Evolutionary conservation across 2,888 invertebrate genomes (phyloP).

Genomic region (Tortricodes alternella): DNA sequence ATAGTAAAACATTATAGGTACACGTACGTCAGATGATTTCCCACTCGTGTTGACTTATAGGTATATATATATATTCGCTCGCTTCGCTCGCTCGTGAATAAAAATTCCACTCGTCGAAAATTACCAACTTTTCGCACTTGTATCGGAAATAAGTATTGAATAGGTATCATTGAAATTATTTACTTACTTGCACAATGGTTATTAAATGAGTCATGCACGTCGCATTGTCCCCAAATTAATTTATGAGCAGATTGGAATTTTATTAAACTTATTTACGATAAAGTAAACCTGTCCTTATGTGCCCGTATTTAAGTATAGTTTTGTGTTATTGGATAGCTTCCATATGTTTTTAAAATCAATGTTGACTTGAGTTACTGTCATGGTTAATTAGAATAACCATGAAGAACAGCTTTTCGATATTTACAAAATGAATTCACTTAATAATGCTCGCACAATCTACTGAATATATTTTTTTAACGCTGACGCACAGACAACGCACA

Average conservation of each 20-base stretch:
- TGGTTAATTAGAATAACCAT: not conserved
- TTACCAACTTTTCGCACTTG: not conserved
- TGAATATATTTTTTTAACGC: too few relatives aligned
- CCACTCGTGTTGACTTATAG: too few relatives aligned
- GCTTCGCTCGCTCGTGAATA: not conserved
- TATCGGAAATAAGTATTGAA: too few relatives aligned
- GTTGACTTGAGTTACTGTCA: conserved; percentile 1
- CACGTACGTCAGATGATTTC: too few relatives aligned
- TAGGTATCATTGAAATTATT: not conserved
- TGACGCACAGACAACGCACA: too few relatives aligned
- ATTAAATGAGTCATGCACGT: conserved; percentile 8
- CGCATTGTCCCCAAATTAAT: not conserved
- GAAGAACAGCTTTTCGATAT: not conserved
- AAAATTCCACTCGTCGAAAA: too few relatives aligned
- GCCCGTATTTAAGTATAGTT: not conserved
- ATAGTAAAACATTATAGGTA: too few relatives aligned
- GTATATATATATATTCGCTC: not conserved
- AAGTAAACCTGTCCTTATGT: not conserved
- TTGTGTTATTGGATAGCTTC: not conserved
- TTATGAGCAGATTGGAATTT: conserved; percentile 1
- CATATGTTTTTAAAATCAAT: not conserved
- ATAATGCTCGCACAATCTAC: too few relatives aligned
- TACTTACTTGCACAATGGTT: conserved; percentile 1
- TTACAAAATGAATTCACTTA: not conserved
- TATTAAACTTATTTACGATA: not conserved